phyloP scores from a whole-genome alignment of 92 coral and sea anemone species.

The Porites lobata region DNA sequence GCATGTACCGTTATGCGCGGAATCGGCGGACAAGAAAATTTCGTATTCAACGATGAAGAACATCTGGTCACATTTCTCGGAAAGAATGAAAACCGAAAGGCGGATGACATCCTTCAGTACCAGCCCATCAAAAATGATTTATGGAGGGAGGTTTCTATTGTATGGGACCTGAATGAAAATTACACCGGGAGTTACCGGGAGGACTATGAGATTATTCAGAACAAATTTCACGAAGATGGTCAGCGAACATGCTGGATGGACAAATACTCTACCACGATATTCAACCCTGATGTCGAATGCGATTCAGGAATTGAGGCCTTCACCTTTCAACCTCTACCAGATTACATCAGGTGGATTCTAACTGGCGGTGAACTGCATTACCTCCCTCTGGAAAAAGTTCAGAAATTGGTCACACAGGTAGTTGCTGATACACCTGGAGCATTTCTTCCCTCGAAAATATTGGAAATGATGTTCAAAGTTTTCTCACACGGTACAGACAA shows the following conservation, averaged over 20 bases:
- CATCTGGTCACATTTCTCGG: slow-evolving; percentile 46
- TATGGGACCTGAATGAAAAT: no score
- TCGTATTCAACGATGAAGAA: slow-evolving; percentile 64
- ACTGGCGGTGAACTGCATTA: slow-evolving; percentile 55
- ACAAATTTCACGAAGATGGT: no score
- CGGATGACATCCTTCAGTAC: slow-evolving; percentile 40
- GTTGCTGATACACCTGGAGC: slow-evolving; percentile 59
- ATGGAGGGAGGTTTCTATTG: slow-evolving; percentile 15
- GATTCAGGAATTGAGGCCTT: no score
- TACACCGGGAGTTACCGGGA: no score
- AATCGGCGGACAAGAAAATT: slow-evolving; percentile 22
- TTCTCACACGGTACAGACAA: slow-evolving; percentile 41
- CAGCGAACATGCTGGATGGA: no score
- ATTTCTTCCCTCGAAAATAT: slow-evolving; percentile 65
- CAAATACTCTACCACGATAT: no score
- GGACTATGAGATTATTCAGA: no score
- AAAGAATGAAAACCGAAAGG: slow-evolving; percentile 42
- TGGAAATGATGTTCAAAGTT: slow-evolving; percentile 65
- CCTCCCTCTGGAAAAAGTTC: slow-evolving; percentile 54
- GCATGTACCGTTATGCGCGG: no score
- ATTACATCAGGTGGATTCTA: no score
- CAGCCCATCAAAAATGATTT: slow-evolving; percentile 41
- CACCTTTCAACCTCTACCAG: no score
- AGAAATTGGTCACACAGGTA: slow-evolving; percentile 28
- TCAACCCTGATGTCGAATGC: no score